These are phyloP conservation scores for Mylabris phalerata DNA, from an alignment of 1,140 invertebrate genomes.

Conservation along the genomic window DNA sequence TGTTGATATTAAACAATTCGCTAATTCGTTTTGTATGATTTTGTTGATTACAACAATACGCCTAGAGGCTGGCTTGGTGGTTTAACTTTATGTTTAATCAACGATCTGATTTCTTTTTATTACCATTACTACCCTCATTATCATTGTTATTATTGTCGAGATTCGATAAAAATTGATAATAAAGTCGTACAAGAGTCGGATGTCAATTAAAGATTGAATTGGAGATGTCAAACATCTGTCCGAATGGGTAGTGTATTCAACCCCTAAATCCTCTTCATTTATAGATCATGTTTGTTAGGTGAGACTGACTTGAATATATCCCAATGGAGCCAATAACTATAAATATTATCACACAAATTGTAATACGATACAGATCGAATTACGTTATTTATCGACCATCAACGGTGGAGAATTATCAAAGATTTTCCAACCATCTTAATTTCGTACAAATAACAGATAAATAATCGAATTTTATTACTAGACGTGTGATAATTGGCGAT, in stretches of 20 bases:
- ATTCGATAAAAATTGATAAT: conserved; percentile 19
- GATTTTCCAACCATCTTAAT: too few relatives aligned
- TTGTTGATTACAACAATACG: conserved; percentile 16
- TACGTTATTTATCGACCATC: not conserved
- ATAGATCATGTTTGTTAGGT: conserved; percentile 5
- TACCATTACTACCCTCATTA: too few relatives aligned
- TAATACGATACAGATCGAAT: conserved; percentile 13
- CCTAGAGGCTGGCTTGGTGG: conserved; percentile 14
- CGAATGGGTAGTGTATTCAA: conserved; percentile 20
- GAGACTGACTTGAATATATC: conserved; percentile 7
- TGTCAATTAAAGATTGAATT: conserved; percentile 32
- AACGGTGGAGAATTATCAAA: not conserved
- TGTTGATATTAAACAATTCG: conserved; percentile 9
- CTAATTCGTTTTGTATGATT: not conserved
- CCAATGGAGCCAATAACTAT: conserved; percentile 23
- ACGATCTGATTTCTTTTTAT: too few relatives aligned
- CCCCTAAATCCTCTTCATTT: conserved; percentile 18
- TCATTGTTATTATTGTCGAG: too few relatives aligned
- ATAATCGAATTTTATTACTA: too few relatives aligned
- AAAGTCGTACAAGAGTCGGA: conserved; percentile 22
- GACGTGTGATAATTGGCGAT: too few relatives aligned
- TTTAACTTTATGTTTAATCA: too few relatives aligned
- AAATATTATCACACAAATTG: conserved; percentile 23
- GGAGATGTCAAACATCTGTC: conserved; percentile 30
- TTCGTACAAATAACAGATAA: too few relatives aligned